Conservation (phyloP, 2,888 invertebrate species). For the Ennomos fuscantarius region DNA sequence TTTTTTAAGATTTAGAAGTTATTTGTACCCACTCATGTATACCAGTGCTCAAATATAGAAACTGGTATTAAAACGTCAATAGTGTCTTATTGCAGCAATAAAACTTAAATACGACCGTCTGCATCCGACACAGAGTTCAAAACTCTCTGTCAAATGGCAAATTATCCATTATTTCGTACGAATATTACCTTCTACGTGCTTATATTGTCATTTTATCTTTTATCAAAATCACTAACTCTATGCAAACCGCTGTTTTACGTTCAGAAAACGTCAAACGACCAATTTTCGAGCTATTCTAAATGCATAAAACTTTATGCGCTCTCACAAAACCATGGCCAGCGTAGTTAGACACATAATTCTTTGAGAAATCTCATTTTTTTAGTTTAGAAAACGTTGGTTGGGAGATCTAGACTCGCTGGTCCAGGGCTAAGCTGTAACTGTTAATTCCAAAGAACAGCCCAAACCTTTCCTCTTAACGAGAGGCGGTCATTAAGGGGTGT, state of each 20-base stretch:
- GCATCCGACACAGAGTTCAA: slow-evolving; percentile 10
- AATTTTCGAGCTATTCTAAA: slow-evolving; percentile 76
- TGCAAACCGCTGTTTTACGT: slow-evolving; percentile 55
- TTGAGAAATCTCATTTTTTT: slow-evolving; percentile 2
- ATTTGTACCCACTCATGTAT: too few species aligned
- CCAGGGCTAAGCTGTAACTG: slow-evolving; percentile 60
- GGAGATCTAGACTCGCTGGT: slow-evolving; percentile 50
- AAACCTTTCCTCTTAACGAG: slow-evolving; percentile 79
- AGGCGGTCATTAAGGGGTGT: slow-evolving; percentile 70
- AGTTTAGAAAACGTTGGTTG: slow-evolving; percentile 23
- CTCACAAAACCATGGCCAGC: slow-evolving; percentile 58
- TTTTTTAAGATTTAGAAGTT: too few species aligned
- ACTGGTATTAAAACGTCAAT: too few species aligned
- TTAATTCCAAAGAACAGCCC: slow-evolving; percentile 77
- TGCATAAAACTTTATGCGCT: slow-evolving; percentile 77
- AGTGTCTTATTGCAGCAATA: neutral
- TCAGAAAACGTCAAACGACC: slow-evolving; percentile 70
- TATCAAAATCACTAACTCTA: slow-evolving; percentile 33
- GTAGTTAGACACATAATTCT: slow-evolving; percentile 44
- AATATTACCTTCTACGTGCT: slow-evolving; percentile 15
- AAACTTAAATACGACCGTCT: slow-evolving; percentile 12
- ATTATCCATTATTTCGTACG: slow-evolving; percentile 8
- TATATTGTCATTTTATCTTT: slow-evolving; percentile 19
- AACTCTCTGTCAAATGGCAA: neutral
- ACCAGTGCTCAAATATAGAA: slow-evolving; percentile 2